Evolutionary conservation across 2,797 vertebrate species (phyloP).

Genomic region (Hypotaenidia okinawae): DNA sequence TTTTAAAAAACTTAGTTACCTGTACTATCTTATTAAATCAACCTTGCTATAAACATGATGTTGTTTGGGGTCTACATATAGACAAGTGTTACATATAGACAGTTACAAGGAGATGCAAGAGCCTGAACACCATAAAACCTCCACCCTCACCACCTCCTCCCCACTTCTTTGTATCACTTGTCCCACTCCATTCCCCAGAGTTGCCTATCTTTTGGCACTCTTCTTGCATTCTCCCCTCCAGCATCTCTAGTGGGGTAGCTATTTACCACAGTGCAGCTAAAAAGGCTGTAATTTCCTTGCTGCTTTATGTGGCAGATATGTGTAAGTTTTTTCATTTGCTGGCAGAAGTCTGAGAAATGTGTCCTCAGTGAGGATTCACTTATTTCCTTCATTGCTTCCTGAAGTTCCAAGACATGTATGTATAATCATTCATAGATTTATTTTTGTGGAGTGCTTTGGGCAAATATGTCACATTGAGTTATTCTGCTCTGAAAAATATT

Average conservation of each 20-base stretch:
- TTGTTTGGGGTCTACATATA: background rate
- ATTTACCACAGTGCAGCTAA: background rate
- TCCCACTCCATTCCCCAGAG: no score
- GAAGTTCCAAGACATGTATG: background rate
- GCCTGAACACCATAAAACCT: background rate
- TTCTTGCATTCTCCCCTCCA: background rate
- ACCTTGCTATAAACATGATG: rapidly evolving
- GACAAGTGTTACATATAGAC: background rate
- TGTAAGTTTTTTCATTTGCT: background rate
- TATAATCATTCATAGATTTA: background rate
- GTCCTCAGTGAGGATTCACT: background rate
- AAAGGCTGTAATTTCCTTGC: background rate
- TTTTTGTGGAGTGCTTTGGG: background rate
- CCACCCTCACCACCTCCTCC: no score
- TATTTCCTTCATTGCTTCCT: constrained; percentile 2
- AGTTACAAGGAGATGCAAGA: background rate
- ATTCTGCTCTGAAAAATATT: background rate
- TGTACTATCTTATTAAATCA: background rate
- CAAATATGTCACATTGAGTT: constrained; percentile 21
- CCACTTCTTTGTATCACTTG: background rate
- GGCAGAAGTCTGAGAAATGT: background rate
- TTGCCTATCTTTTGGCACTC: background rate
- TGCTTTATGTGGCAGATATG: background rate
- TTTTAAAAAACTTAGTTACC: background rate
- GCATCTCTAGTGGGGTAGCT: background rate